Evolutionary conservation across 2,113 vertebrate genomes (phyloP), one percentile per base, ranked within the genome.

Genomic region (Chionodraco myersi): DNA sequence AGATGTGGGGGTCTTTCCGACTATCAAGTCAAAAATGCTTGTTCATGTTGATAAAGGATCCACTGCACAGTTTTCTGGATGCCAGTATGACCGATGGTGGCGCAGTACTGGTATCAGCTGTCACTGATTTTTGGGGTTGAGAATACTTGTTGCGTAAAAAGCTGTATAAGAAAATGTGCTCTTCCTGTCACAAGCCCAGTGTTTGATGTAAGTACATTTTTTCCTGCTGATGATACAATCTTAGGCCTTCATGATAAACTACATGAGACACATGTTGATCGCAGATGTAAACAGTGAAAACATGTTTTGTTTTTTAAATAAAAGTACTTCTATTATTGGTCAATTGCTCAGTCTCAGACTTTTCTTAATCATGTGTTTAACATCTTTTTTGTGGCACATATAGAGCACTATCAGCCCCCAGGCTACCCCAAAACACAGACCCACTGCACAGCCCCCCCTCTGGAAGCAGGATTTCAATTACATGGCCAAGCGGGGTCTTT

Each of bases 381-480:
- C 62, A 52, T 71, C 61, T 15, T 71, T 54, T 66, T 1, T 30
- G 36, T 41, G 36, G 49, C 10, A n/a, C 48, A 59, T 48, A 51
- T 48, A 52, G 49, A 62, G 23, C 52, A 48, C 45, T 16, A 8
- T 57, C 71, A 34, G 15, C 45, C 15, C 71, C 34, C 10, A 56
- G 30, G 14, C 62, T 47, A 10, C 30, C 48, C 16, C 63, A 23
- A 83, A 81, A 84, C 59, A 80, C 79, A 85, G 72, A 49, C 63
- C n/a, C 48, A 36, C 66, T 11, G 18, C 48, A 26, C 56, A 16
- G 44, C 56, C 62, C 75, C 30, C 86, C 79, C 85, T 85, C 86
- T 85, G 68, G 69, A 89, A 92, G 88, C 79, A 93, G 93, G 91
- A 92, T 93, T 92, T 92, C 81, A 92, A 95, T 94, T 91, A 91